Evolutionary conservation across 2,797 vertebrate genomes (phyloP).

Genomic region (Tenualosa thibaudeaui): DNA sequence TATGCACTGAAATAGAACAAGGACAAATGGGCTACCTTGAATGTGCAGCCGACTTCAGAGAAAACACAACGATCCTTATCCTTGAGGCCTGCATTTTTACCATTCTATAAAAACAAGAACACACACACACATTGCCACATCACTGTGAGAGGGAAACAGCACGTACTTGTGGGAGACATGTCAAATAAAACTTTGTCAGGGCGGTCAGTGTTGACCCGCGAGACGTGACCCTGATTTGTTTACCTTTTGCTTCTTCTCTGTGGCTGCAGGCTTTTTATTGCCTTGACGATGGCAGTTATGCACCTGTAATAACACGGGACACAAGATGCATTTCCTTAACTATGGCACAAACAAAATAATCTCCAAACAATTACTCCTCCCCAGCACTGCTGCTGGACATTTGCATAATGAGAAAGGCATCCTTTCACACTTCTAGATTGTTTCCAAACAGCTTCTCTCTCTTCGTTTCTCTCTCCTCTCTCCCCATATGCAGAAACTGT

Average conservation of each 20-base stretch:
- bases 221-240: not conserved
- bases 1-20: not conserved
- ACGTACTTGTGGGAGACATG: not conserved
- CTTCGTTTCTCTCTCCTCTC: not conserved
- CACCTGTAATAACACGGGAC: conserved; percentile 54
- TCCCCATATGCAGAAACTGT: not conserved
- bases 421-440: not conserved
- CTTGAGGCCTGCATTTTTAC: conserved; percentile 33
- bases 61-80: conserved; percentile 70
- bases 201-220: no score
- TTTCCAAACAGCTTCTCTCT: not conserved
- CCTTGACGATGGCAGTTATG: conserved; percentile 62
- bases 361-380: not conserved
- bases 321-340: not conserved
- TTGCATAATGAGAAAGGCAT: not conserved
- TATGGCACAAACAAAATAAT: not conserved
- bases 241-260: conserved; percentile 57
- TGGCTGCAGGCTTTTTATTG: conserved; percentile 53
- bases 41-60: conserved; percentile 74
- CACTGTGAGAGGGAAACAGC: not conserved
- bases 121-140: not conserved
- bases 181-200: no score
- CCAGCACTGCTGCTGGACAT: not conserved
- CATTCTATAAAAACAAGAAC: conserved; percentile 59
- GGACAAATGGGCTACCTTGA: conserved; percentile 65